These are phyloP conservation scores for Colossoma macropomum DNA, from an alignment of 2,113 vertebrate species.

Conservation along the genomic window DNA sequence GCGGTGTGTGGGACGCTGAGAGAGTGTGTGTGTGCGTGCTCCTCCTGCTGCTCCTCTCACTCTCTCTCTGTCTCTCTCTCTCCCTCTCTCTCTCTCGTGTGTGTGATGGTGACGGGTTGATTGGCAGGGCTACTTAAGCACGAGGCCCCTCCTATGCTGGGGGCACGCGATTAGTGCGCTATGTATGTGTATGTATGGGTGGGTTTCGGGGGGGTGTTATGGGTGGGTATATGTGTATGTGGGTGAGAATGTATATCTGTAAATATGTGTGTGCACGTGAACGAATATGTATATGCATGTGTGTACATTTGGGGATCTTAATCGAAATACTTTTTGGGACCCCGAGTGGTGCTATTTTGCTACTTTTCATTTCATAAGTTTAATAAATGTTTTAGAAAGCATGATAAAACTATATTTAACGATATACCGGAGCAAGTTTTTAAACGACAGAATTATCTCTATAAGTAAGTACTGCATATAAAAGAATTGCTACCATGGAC, in stretches of 20 bases:
- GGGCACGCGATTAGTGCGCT: slow-evolving; percentile 74
- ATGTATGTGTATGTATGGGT: slow-evolving; percentile 54
- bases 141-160: slow-evolving; percentile 85
- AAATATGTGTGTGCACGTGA: slow-evolving; percentile 10
- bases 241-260: neutral
- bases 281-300: neutral
- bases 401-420: no score
- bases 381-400: no score
- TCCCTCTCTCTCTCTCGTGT: slow-evolving; percentile 72
- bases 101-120: slow-evolving; percentile 98
- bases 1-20: slow-evolving; percentile 48
- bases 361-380: no score
- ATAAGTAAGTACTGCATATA: no score
- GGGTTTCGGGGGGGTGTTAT: neutral
- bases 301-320: no score
- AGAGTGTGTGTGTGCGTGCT: slow-evolving; percentile 9
- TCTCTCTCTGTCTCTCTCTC: neutral
- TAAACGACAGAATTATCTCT: no score
- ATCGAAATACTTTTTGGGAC: no score
- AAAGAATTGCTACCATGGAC: no score
- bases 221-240: slow-evolving; percentile 21
- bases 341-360: no score
- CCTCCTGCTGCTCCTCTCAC: slow-evolving; percentile 21
- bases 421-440: no score
- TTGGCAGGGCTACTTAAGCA: slow-evolving; percentile 93